Conservation (phyloP, 2,113 vertebrate genomes). For the Hoplias malabaricus region DNA sequence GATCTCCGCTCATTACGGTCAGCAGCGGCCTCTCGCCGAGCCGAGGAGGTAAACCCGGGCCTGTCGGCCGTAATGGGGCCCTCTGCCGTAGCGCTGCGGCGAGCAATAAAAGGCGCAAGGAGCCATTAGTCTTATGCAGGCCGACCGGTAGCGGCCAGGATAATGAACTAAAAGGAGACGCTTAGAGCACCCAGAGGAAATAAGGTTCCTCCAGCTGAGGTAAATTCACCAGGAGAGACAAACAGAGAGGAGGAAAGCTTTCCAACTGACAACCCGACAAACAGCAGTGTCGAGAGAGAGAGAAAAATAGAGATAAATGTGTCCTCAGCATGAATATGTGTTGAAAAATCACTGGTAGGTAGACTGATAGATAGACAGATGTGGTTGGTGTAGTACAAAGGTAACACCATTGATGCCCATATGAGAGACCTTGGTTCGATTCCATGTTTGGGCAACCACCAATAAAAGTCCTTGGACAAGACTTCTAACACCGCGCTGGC, state of each 20-base stretch:
- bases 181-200: conserved; percentile 41
- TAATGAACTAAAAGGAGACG: conserved; percentile 67
- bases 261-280: conserved; percentile 40
- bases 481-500: too few species aligned
- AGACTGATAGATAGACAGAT: too few species aligned
- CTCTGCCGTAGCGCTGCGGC: conserved; percentile 56
- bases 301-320: neutral
- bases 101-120: conserved; percentile 64
- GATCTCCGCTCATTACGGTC: conserved; percentile 61
- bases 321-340: neutral
- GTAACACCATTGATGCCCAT: too few species aligned
- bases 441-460: too few species aligned
- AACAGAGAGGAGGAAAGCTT: conserved; percentile 31
- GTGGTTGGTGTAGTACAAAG: too few species aligned
- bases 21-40: conserved; percentile 53
- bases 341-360: too few species aligned
- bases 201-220: conserved; percentile 40
- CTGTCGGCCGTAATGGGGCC: conserved; percentile 63
- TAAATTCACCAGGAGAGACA: conserved; percentile 46
- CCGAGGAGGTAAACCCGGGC: conserved; percentile 59
- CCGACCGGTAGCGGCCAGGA: conserved; percentile 60
- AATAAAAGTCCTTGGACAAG: too few species aligned
- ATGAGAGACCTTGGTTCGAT: too few species aligned
- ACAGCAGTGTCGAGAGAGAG: conserved; percentile 13
- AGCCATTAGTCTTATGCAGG: conserved; percentile 68